Base-by-base conservation (phyloP, 2,888 invertebrate genomes). In the Drosophila peninsularis region DNA sequence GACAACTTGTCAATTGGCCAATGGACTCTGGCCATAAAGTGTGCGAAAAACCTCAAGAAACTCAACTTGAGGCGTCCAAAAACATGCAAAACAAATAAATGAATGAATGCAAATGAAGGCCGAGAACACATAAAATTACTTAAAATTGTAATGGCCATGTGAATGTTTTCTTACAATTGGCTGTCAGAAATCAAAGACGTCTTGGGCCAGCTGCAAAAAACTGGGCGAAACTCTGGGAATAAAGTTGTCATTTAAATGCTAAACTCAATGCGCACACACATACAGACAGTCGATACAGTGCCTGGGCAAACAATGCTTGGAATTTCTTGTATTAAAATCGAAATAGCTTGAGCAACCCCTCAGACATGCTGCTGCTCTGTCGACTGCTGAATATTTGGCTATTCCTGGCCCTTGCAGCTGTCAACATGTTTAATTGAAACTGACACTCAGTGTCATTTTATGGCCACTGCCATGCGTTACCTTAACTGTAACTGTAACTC, bases 391-490 rank as follows among this genome's bases (percentile, higher is more conserved):
- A 54, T 78, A 67, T 78, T 75, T 71, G 66, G 75, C 53, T 63
- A 60, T 58, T 67, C 53, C 71, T 30, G 30, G 68, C 66, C 77
- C 71, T 74, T 75, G 75, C 88, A 88, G 90, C 88, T 90, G 88
- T 89, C 88, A 89, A 88, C 88, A 90, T 89, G 89, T 89, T 90
- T 89, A 89, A 89, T 89, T 89, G 90, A 89, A 90, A 90, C 86
- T 90, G 90, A 89, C 90, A 90, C 89, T 90, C 89, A 82, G 79
- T 84, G 86, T 89, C 88, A 88, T 90, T 89, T 89, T 90, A 89
- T 90, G 86, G 81, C 75, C 86, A 86, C 80, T 80, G 84, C 88
- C 81, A 88, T 82, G 88, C 77, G 82, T 77, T 90, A 82, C 76
- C 73, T 69, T 79, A 74, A 80, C 88, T 62, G 75, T 72, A 75